phyloP scores from a whole-genome alignment of 1,140 invertebrate species.

The Scylla paramamosain region DNA sequence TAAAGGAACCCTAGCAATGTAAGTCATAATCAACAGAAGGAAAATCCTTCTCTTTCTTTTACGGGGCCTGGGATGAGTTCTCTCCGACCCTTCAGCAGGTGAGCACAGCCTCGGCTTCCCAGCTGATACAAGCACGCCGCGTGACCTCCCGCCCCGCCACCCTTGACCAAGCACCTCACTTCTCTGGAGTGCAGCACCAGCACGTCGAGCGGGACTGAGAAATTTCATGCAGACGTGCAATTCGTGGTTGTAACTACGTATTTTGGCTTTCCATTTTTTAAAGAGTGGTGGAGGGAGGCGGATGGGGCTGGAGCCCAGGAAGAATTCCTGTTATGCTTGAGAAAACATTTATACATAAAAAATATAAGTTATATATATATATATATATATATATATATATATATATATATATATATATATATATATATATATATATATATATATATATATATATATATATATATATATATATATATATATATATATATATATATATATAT shows the following conservation, averaged over 20 bases:
- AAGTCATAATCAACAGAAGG: not conserved
- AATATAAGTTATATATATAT: not conserved
- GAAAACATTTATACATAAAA: not conserved
- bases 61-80: not conserved
- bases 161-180: constrained; percentile 8
- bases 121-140: not conserved
- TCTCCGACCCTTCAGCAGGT: not conserved
- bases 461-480: constrained; percentile 10
- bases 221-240: constrained; percentile 13
- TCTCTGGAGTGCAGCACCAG: not conserved
- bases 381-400: constrained; percentile 26
- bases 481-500: not conserved
- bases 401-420: constrained; percentile 26
- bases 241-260: constrained; percentile 13
- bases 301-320: not conserved
- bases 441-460: constrained; percentile 14
- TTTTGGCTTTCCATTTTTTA: not conserved
- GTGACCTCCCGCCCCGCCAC: not conserved
- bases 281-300: not conserved
- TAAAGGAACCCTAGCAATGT: not conserved
- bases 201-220: not conserved
- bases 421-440: constrained; percentile 26
- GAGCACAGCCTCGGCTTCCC: not conserved
- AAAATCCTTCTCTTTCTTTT: not conserved
- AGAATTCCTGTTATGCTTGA: not conserved